Evolutionary conservation across 1,140 invertebrate species (phyloP).

Genomic region (Sycophila sp.): DNA sequence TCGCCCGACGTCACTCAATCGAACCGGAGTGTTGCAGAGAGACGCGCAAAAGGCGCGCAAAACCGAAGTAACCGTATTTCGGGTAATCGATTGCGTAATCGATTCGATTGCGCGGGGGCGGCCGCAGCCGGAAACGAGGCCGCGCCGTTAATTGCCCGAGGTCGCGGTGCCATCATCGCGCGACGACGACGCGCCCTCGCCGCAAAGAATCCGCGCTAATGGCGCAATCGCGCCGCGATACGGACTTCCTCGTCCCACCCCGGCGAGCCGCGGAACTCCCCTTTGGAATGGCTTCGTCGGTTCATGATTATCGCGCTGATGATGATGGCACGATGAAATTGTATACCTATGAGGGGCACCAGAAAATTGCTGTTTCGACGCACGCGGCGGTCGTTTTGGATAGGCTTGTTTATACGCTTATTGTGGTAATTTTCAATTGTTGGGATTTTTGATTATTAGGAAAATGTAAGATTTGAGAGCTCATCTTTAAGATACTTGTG

Average conservation of each 20-base stretch:
- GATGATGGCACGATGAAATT: neutral
- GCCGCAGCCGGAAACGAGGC: constrained; percentile 21
- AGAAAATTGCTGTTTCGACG: too few relatives aligned
- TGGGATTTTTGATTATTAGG: too few relatives aligned
- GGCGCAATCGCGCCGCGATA: too few relatives aligned
- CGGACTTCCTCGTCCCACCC: too few relatives aligned
- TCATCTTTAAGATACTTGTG: too few relatives aligned
- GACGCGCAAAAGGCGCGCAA: neutral
- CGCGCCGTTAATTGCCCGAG: neutral
- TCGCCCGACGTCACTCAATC: constrained; percentile 12
- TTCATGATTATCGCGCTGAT: neutral
- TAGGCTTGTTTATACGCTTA: too few relatives aligned
- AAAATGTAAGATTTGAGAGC: too few relatives aligned
- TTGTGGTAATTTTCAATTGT: too few relatives aligned
- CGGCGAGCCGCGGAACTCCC: neutral
- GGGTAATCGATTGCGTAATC: constrained; percentile 23
- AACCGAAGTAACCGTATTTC: neutral
- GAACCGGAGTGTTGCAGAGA: too few relatives aligned
- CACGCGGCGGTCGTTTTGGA: too few relatives aligned
- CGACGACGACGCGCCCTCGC: too few relatives aligned
- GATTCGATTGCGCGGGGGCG: neutral
- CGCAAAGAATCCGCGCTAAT: neutral
- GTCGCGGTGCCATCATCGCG: neutral
- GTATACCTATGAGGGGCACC: too few relatives aligned
- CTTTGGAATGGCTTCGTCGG: neutral